phyloP scores from a whole-genome alignment of 1,140 invertebrate species.

The Papilio polytes region DNA sequence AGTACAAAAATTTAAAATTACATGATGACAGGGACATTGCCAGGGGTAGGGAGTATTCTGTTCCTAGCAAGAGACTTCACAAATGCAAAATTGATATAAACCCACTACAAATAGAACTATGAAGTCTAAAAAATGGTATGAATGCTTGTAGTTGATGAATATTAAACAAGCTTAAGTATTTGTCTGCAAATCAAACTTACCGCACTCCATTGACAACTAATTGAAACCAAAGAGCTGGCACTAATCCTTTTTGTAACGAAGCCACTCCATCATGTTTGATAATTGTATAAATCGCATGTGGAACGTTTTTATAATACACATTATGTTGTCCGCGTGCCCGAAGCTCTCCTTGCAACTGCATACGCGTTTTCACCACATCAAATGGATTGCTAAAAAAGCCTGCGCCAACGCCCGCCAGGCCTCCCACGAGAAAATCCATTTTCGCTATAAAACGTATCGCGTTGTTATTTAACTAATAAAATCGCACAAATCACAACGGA shows the following conservation, averaged over 20 bases:
- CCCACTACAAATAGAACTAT: too few species aligned
- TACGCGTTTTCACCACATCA: constrained; percentile 92
- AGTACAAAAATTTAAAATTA: too few species aligned
- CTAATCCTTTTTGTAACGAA: constrained; percentile 89
- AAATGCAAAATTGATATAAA: too few species aligned
- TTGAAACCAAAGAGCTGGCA: constrained; percentile 88
- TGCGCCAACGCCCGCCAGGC: constrained; percentile 87
- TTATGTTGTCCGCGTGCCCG: constrained; percentile 86
- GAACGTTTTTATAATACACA: constrained; percentile 88
- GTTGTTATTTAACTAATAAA: constrained; percentile 28
- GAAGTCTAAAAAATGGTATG: too few species aligned
- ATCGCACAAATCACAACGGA: neutral
- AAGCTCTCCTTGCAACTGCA: constrained; percentile 96
- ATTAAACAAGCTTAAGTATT: neutral
- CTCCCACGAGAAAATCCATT: constrained; percentile 89
- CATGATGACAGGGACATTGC: too few species aligned
- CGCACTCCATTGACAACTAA: constrained; percentile 81
- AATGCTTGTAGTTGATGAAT: neutral
- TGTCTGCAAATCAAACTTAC: constrained; percentile 59
- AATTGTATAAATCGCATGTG: constrained; percentile 88
- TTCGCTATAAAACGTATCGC: constrained; percentile 57
- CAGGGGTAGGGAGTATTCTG: too few species aligned
- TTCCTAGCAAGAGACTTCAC: too few species aligned
- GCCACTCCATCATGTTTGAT: constrained; percentile 87
- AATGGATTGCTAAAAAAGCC: constrained; percentile 90